Base-by-base conservation (phyloP, 2,113 vertebrate genomes). In the Scophthalmus maximus region DNA sequence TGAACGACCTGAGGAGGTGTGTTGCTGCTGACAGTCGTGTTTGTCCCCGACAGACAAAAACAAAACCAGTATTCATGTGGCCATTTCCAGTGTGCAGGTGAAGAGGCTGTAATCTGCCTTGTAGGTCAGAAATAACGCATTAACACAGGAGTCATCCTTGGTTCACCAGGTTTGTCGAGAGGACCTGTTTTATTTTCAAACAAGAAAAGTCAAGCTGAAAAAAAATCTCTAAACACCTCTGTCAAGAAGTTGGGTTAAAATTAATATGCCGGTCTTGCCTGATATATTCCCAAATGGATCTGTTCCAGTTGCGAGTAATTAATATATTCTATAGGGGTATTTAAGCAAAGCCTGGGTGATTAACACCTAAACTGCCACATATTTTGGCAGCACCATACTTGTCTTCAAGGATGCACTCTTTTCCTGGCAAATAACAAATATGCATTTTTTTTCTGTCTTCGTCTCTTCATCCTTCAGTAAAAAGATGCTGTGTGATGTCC, bases 1-100 rank as follows among this genome's bases (percentile, higher is more conserved):
- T 98, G 97, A 97, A 98, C 65, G 96, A 98, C 67, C 89, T 98
- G 73, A 93, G 97, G 78, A 97, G 96, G 97, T 97, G 92, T 10
- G 87, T 75, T 18, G 1, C 20, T n/a, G 38, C 20, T n/a, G 38
- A 2, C 8, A 17, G 20, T 0, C 8, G 12, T 23, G 2, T 36
- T 46, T 30, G 27, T 34, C 14, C 29, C n/a, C 11, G 11, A 8
- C 17, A 26, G 8, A 42, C 5, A 29, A 9, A 55, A 9, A 14
- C 27, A 9, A 11, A 23, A 23, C 25, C 25, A 29, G 15, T 18
- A 26, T 51, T 2, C 7, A 52, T 4, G 11, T 20, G 6, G 30
- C 18, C 5, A 10, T 23, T 36, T 57, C 10, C 2, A 3, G 25
- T 20, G 5, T 40, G 17, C 23, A 11, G 14, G 3, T 8, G 1